Base-by-base conservation (phyloP, 2,888 invertebrate species). In the Zhuqinia jingwanae region DNA sequence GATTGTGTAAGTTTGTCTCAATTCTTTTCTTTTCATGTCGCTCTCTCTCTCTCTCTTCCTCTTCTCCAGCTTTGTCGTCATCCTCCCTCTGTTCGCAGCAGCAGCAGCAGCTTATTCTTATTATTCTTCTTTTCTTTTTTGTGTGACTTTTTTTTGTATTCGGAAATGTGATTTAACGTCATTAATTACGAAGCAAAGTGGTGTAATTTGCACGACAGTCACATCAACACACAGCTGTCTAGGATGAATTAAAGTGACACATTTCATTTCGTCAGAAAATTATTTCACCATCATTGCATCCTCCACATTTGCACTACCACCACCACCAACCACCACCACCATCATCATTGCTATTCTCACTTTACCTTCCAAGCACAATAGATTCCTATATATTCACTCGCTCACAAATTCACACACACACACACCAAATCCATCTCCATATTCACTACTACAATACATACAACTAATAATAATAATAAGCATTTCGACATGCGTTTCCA, bases 201-300 rank as follows among this genome's bases (percentile, higher is more conserved):
- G 70, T 82, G 82, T 77, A 82, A 82, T 87, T 87, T 87, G 81
- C 87, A 87, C 81, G 87, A 87, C 82, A 87, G 81, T 81, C 87
- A 87, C 82, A 87, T 87, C 81, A 87, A 87, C 82, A 82, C 87
- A 36, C n/a, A 87, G 80, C 86, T 76, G 85, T 85, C 82, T 63
- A 81, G 85, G 36, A 79, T 36, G 82, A 87, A 80, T 87, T 87
- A 70, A 81, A 87, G 81, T 82, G 87, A 87, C 82, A 82, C 87
- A 87, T 87, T 87, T 87, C 87, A 82, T 82, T 70, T 84, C 77
- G 42, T 77, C 84, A 73, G 73, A 73, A 85, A 56, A 77, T 84
- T 77, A 78, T 58, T 77, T 77, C 77, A 42, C 47, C 77, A 53
- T 68, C 80, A 79, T 50, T 27, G 63, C 65, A 20, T 78, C 70